Conservation (phyloP, 2,113 vertebrate species). For the Ceyx melanurus region DNA sequence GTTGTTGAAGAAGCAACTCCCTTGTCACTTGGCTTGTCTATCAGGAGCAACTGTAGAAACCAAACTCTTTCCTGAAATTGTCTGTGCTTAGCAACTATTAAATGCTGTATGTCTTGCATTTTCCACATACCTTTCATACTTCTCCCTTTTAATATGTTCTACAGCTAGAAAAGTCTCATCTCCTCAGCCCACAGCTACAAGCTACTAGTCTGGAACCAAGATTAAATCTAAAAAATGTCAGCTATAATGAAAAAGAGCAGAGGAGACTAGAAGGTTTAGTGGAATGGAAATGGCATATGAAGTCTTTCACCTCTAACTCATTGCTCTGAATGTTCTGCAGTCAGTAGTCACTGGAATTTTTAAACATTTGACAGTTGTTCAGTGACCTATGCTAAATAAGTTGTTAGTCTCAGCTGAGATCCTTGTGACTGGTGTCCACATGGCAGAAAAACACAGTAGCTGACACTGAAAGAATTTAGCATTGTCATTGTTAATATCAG, state of each 20-base stretch:
- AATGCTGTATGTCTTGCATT: background rate
- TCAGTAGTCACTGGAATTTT: background rate
- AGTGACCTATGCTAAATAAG: constrained; percentile 37
- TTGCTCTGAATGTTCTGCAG: constrained; percentile 3
- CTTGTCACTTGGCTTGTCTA: background rate
- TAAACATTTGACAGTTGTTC: background rate
- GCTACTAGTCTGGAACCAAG: constrained; percentile 61
- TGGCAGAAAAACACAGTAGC: background rate
- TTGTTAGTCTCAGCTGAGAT: constrained; percentile 15
- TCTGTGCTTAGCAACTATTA: background rate
- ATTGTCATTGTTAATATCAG: background rate
- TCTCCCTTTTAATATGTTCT: constrained; percentile 41
- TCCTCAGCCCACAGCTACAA: constrained; percentile 16
- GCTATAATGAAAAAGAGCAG: constrained; percentile 58
- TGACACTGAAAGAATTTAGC: background rate
- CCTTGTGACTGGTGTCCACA: background rate
- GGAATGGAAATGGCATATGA: constrained; percentile 50
- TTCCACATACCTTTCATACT: constrained; percentile 41
- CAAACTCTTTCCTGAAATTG: background rate
- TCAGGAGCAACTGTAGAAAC: background rate
- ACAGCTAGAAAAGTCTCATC: constrained; percentile 24
- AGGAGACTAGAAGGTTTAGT: constrained; percentile 22
- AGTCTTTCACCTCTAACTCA: constrained; percentile 30
- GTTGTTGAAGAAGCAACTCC: background rate
- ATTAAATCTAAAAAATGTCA: constrained; percentile 68